phyloP scores from a whole-genome alignment of 2,888 invertebrate genomes.

The Torymus aiolomorphi region DNA sequence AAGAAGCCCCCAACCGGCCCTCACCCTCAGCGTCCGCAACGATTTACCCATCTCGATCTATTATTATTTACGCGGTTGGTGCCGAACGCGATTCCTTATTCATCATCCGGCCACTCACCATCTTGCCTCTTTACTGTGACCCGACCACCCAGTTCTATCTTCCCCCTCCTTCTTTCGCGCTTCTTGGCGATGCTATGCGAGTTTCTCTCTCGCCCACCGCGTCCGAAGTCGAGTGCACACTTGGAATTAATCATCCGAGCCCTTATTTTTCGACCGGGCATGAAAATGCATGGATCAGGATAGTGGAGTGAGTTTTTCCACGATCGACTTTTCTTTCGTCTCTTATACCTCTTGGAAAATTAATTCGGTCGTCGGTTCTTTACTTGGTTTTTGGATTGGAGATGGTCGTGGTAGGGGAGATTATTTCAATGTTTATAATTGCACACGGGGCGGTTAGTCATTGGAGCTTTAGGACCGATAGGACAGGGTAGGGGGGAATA shows the following conservation, averaged over 20 bases:
- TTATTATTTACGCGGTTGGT: constrained; percentile 14
- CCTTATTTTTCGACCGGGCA: constrained; percentile 45
- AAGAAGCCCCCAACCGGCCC: no score
- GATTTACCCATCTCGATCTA: background rate
- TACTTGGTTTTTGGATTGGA: no score
- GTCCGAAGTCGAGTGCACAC: constrained; percentile 48
- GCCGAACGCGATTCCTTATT: constrained; percentile 24
- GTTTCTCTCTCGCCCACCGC: constrained; percentile 2
- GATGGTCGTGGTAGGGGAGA: no score
- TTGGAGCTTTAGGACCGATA: no score
- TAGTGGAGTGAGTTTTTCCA: background rate
- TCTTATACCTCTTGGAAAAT: no score
- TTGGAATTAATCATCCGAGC: constrained; percentile 52
- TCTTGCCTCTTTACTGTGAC: background rate
- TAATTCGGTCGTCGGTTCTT: no score
- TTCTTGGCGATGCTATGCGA: constrained; percentile 37
- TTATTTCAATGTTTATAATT: no score
- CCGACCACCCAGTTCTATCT: background rate
- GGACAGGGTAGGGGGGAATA: no score
- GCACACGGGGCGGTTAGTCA: no score
- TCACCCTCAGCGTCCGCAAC: no score
- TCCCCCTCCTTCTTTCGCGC: constrained; percentile 1
- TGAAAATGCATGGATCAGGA: constrained; percentile 13
- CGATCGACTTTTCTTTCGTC: constrained; percentile 18
- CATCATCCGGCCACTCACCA: constrained; percentile 19